Conservation (phyloP, 2,888 invertebrate genomes). For the Junonia oenone region DNA sequence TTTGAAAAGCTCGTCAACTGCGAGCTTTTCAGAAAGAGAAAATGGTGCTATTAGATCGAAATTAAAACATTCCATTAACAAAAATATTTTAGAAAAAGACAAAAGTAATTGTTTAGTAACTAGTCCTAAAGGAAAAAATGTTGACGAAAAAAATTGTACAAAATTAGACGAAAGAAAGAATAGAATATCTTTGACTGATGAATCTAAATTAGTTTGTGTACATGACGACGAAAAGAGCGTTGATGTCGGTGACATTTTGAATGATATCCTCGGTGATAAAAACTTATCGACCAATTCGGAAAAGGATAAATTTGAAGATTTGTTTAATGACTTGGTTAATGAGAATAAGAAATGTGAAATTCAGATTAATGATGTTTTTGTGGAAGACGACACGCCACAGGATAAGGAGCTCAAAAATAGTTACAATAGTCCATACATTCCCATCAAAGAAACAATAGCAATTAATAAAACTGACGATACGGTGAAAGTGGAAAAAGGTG, state of each 20-base stretch:
- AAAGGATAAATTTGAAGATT: slow-evolving; percentile 60
- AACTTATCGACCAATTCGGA: slow-evolving; percentile 49
- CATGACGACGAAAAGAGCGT: slow-evolving; percentile 39
- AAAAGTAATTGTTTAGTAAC: slow-evolving; percentile 63
- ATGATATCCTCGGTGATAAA: slow-evolving; percentile 57
- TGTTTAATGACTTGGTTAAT: slow-evolving; percentile 59
- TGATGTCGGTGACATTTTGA: slow-evolving; percentile 59
- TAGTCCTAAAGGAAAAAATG: slow-evolving; percentile 59
- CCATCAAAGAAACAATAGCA: slow-evolving; percentile 45
- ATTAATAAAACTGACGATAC: slow-evolving; percentile 40
- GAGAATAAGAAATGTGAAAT: slow-evolving; percentile 38
- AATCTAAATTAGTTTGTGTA: slow-evolving; percentile 42
- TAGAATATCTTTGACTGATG: slow-evolving; percentile 42
- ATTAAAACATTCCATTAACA: slow-evolving; percentile 74
- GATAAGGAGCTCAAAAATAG: slow-evolving; percentile 50
- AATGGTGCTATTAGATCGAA: slow-evolving; percentile 76
- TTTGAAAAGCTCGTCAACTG: slow-evolving; percentile 47
- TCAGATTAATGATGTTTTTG: slow-evolving; percentile 41
- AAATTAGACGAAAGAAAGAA: slow-evolving; percentile 46
- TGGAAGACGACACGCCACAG: slow-evolving; percentile 29
- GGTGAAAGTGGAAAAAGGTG: slow-evolving; percentile 55
- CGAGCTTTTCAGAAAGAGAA: slow-evolving; percentile 54
- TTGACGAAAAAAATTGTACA: slow-evolving; percentile 51
- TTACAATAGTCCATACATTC: slow-evolving; percentile 54
- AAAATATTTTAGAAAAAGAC: slow-evolving; percentile 72